These are phyloP conservation scores for Morelia viridis DNA, from an alignment of 2,797 vertebrate species.

Conservation along the genomic window DNA sequence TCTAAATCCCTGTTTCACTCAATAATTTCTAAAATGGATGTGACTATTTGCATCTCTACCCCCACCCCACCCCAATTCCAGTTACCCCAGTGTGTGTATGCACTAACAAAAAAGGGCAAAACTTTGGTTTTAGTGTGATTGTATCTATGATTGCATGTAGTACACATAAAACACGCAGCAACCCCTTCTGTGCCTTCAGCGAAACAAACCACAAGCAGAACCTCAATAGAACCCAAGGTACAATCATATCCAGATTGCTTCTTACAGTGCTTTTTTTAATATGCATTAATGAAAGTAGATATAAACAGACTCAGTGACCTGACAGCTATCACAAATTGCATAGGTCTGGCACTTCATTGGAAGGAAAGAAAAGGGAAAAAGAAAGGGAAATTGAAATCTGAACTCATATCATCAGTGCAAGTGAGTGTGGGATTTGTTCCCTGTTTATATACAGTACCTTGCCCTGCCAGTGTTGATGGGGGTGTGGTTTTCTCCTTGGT, in stretches of 20 bases:
- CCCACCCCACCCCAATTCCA: background rate
- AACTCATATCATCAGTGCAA: background rate
- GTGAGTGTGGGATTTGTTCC: background rate
- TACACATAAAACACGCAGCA: background rate
- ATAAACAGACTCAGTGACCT: background rate
- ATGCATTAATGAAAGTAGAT: background rate
- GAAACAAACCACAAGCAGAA: background rate
- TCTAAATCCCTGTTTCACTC: background rate
- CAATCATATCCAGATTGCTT: background rate
- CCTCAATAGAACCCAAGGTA: background rate
- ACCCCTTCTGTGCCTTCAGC: background rate
- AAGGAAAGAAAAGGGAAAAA: background rate
- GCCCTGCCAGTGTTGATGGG: background rate
- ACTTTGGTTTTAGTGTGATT: background rate
- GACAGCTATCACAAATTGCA: background rate
- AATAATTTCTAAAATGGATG: background rate
- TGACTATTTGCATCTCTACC: background rate
- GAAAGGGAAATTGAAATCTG: background rate
- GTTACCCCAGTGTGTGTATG: background rate
- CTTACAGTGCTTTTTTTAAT: background rate
- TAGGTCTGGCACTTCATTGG: background rate
- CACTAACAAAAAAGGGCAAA: background rate
- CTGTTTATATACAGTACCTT: background rate
- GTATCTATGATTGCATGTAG: background rate
- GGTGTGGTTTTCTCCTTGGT: background rate